Evolutionary conservation across 2,113 vertebrate species (phyloP).

Genomic region (Saccopteryx leptura): DNA sequence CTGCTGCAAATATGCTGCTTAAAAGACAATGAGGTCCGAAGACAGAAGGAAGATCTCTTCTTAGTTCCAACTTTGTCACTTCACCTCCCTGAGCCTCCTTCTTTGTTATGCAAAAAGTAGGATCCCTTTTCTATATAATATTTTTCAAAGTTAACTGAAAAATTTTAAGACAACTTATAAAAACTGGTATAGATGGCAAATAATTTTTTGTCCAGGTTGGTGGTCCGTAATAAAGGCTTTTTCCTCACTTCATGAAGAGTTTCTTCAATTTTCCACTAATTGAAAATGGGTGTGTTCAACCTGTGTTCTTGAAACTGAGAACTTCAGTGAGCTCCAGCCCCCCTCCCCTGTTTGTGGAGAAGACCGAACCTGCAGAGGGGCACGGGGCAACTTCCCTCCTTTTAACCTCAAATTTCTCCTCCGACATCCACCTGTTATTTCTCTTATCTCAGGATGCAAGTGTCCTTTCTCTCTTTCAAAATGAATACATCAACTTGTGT

Average conservation of each 20-base stretch:
- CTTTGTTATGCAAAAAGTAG: neutral
- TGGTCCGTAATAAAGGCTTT: neutral
- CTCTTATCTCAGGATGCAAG: neutral
- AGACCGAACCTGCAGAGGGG: too few relatives aligned
- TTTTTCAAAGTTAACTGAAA: constrained; percentile 6
- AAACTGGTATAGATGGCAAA: neutral
- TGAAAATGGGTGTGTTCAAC: neutral
- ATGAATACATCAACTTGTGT: neutral
- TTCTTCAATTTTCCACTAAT: neutral
- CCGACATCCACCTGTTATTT: neutral
- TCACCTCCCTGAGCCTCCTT: neutral
- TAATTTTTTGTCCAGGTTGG: neutral
- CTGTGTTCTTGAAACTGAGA: neutral
- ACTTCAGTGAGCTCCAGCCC: neutral
- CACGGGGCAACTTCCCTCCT: neutral
- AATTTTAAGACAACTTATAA: neutral
- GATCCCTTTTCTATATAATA: neutral
- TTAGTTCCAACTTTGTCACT: neutral
- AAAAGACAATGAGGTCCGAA: neutral
- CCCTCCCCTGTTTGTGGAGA: neutral
- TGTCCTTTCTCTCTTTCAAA: neutral
- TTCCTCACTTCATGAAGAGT: neutral
- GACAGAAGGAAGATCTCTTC: neutral
- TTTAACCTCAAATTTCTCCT: neutral
- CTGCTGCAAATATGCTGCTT: neutral